Conservation (phyloP, 2,113 vertebrate species). For the Pygoscelis antarcticus region DNA sequence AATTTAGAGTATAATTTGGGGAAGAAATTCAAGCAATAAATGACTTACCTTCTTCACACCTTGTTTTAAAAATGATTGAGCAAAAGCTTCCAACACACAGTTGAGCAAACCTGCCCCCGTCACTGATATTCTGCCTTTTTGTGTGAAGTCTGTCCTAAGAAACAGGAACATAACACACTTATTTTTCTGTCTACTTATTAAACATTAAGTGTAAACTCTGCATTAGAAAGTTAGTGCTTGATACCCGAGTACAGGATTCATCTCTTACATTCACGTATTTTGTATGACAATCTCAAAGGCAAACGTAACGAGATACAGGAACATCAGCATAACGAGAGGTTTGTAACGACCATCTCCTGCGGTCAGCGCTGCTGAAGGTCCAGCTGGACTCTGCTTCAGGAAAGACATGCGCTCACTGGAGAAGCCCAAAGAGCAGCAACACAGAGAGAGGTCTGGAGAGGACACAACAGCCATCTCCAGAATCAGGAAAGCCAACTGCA, state of each 20-base stretch:
- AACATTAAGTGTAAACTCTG: fast-evolving
- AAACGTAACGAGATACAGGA: fast-evolving
- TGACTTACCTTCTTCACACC: constrained; percentile 41
- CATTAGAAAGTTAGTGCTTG: fast-evolving
- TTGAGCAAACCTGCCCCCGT: constrained; percentile 46
- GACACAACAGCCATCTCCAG: not conserved
- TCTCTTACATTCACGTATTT: fast-evolving
- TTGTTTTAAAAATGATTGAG: constrained; percentile 28
- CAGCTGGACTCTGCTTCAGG: not conserved
- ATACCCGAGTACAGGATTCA: fast-evolving
- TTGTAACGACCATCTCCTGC: fast-evolving
- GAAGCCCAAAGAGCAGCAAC: no score
- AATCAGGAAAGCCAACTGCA: not conserved
- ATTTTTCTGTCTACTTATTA: fast-evolving
- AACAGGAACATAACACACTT: not conserved
- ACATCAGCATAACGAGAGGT: fast-evolving
- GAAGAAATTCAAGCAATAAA: not conserved
- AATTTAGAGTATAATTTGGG: not conserved
- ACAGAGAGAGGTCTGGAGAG: not conserved
- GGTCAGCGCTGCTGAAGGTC: fast-evolving
- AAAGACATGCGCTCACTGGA: fast-evolving
- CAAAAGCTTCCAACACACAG: constrained; percentile 36
- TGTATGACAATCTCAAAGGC: not conserved
- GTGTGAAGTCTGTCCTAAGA: constrained; percentile 25
- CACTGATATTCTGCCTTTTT: constrained; percentile 19